These are phyloP conservation scores for Bursaphelenchus okinawaensis DNA, from an alignment of 2,888 invertebrate species.

Conservation along the genomic window DNA sequence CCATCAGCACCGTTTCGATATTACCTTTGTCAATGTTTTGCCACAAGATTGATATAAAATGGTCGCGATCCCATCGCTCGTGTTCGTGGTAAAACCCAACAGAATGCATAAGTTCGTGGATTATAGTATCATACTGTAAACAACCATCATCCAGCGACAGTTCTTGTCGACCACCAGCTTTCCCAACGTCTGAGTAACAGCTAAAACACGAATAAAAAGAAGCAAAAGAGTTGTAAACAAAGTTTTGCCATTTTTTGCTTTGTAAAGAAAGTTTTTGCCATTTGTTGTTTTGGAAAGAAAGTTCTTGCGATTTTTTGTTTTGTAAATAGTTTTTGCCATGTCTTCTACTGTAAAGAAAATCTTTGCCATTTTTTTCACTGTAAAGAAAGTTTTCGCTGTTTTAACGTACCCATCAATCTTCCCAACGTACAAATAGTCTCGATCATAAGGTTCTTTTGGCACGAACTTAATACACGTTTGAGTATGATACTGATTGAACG, in stretches of 20 bases:
- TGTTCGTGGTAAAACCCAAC: slow-evolving; percentile 57
- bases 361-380: neutral
- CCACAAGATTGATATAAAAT: slow-evolving; percentile 55
- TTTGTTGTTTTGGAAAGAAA: too few relatives aligned
- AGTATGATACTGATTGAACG: slow-evolving; percentile 52
- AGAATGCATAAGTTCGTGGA: slow-evolving; percentile 56
- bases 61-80: slow-evolving; percentile 57
- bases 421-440: slow-evolving; percentile 57
- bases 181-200: slow-evolving; percentile 57
- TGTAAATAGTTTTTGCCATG: too few relatives aligned
- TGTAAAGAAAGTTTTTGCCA: too few relatives aligned
- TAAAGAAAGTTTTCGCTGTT: too few relatives aligned
- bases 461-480: slow-evolving; percentile 55
- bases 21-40: slow-evolving; percentile 56
- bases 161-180: slow-evolving; percentile 57
- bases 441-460: slow-evolving; percentile 44
- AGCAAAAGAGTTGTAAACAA: too few relatives aligned
- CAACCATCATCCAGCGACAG: slow-evolving; percentile 57
- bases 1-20: neutral
- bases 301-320: too few relatives aligned
- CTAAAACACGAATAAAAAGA: slow-evolving; percentile 33
- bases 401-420: slow-evolving; percentile 55
- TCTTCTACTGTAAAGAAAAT: neutral
- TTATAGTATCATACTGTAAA: slow-evolving; percentile 55
- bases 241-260: too few relatives aligned